phyloP scores from a whole-genome alignment of 2,888 invertebrate genomes.

The Drosophila picticornis region DNA sequence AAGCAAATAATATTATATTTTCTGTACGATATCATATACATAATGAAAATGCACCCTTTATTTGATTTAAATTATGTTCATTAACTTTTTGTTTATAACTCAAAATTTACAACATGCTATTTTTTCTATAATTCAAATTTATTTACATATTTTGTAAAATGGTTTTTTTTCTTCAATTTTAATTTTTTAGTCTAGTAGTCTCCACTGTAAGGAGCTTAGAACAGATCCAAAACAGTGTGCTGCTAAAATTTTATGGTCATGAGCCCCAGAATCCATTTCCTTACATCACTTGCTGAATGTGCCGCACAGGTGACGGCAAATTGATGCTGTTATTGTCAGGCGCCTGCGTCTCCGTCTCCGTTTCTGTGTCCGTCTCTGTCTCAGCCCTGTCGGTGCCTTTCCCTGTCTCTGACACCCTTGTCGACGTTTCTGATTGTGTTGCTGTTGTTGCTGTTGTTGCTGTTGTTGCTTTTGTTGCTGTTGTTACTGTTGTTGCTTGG shows the following conservation, averaged over 20 bases:
- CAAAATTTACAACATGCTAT: background rate
- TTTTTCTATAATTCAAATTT: background rate
- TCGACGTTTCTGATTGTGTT: conserved; percentile 8
- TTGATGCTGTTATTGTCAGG: conserved; percentile 77
- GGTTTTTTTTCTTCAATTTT: background rate
- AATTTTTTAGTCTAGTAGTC: background rate
- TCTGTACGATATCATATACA: background rate
- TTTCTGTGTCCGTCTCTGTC: background rate
- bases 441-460: background rate
- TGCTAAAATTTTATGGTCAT: conserved; percentile 73
- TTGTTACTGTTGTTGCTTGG: conserved; percentile 24
- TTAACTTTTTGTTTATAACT: background rate
- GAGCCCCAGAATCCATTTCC: conserved; percentile 40
- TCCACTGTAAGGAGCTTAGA: conserved; percentile 34
- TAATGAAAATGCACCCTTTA: background rate
- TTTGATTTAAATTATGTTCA: background rate
- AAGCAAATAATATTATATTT: too few species aligned
- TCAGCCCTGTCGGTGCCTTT: conserved; percentile 13
- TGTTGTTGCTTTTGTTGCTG: conserved; percentile 18
- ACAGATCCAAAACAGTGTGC: conserved; percentile 51
- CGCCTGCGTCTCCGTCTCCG: conserved; percentile 11
- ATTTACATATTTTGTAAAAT: background rate
- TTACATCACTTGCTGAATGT: conserved; percentile 55
- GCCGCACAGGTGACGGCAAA: conserved; percentile 76
- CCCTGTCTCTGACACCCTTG: conserved; percentile 6